Evolutionary conservation across 2,888 invertebrate genomes (phyloP), one percentile per base, ranked within the genome.

Genomic region (Pseudanteris insignis): DNA sequence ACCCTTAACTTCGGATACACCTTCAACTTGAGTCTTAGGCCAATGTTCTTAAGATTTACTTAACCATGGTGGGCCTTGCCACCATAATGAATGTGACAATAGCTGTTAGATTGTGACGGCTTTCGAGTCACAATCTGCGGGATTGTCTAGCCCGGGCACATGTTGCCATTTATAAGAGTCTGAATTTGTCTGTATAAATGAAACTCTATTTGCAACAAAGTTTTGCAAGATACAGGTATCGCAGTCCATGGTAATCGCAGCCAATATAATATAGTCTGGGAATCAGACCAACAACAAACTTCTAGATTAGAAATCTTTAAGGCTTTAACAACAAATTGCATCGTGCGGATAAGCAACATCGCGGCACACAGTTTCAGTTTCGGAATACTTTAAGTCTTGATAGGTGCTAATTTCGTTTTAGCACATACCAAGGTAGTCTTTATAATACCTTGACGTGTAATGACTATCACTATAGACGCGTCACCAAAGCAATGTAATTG

Each of bases 71-170:
- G 44, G 44, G 8, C 44, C 44, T 8, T 13, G 1, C 44, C 44
- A 46, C 44, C 44, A 46, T 1, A 34, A 11, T 1, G 14, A 2
- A 10, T 46, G 44, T 2, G 2, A n/a, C 5, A 2, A 1, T 3
- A 46, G 9, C 5, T 14, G 13, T 8, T 8, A 2, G 1, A 34
- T 8, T 1, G 8, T 1, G 2, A 46, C 6, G 4, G 34, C 26
- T 3, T 34, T 25, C 1, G 44, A 46, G 6, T 26, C 34, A 7
- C 44, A 46, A 12, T 46, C 44, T 0, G 44, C 34, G 0, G 44
- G 34, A 11, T 46, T 46, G 1, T 11, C n/a, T 1, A 1, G 1
- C 1, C 44, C 28, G 0, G 44, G 34, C 2, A 34, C 34, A 5
- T 34, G 15, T n/a, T 4, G 9, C 44, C 44, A 46, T 1, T 10